Base-by-base conservation (phyloP, 2,797 vertebrate genomes). In the Menidia menidia region DNA sequence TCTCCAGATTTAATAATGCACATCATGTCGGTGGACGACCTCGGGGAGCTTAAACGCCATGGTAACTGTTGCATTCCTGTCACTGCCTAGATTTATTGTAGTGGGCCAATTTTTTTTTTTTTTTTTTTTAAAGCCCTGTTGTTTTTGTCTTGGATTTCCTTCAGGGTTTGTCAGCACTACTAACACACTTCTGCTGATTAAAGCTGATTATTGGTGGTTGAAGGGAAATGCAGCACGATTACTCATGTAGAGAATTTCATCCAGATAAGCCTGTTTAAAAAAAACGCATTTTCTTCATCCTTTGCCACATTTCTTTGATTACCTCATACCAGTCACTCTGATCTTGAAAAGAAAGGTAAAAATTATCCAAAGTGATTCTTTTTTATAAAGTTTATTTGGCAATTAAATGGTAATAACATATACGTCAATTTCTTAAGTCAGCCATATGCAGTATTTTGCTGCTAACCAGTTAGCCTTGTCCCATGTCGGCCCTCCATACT, bases 61-160 rank as follows among this genome's bases (percentile, higher is more conserved):
- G 61, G 64, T 59, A 84, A 84, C 80, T 16, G 10, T 14, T 64
- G 5, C 42, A 61, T 45, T 39, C 55, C 30, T 75, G 62, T 61
- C 12, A 65, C 57, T 48, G 31, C 50, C 61, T 78, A 33, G 25
- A 60, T 67, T 64, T 33, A 47, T 71, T 48, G 19, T 19, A 48
- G 50, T 44, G 30, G 18, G 6, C 33, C 41, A 14, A 16, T 30
- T 7, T 3, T 19, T 58, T 3, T 19, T 63, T 16, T 16, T 33
- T 8, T 50, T 50, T 54, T 5, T 45, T 35, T 45, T 50, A 9
- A 25, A 25, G 25, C 25, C 25, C 25, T 25, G 25, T 25, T 25
- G 25, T 25, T 25, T 72, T 52, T 3, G 7, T 32, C 59, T 57
- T 16, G 19, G 39, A 54, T 64, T 75, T 62, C 19, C 25, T 53